Base-by-base conservation (phyloP, 2,113 vertebrate genomes). In the Oxyruncus cristatus region DNA sequence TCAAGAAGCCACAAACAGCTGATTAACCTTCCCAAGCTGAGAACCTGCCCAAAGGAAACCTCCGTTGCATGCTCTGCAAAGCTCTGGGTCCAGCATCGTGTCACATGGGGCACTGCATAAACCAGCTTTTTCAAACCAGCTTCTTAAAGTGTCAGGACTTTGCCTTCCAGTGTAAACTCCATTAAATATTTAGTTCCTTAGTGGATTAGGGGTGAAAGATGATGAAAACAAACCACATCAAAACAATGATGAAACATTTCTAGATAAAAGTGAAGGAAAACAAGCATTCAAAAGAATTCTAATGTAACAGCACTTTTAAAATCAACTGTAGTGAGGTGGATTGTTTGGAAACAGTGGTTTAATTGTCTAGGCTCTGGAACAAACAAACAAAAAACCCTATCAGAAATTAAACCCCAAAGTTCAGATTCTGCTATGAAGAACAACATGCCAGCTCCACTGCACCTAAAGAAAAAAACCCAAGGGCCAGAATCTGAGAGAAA, bases 31-130 rank as follows among this genome's bases (percentile, higher is more conserved):
- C n/a, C n/a, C n/a, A n/a, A n/a, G n/a, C n/a, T n/a, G 35, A 44
- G 50, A 89, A 62, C 9, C 6, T 5, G 62, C n/a, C 67, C 18
- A 5, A 35, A 92, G 53, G 37, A 66, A 47, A 85, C 8, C 1
- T 26, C 21, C 0, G 0, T 7, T 1, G 1, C 42, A 26, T 1
- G 33, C 42, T 44, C 59, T 74, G 65, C 20, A 1, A 2, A 12
- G 27, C 26, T 42, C 41, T 8, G n/a, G 0, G 0, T 5, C 7
- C 47, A 14, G 3, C n/a, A 33, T 32, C 6, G 7, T 4, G 5
- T 26, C 61, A 74, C 37, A 50, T 0, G 3, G 28, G 12, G 5
- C 24, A 44, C 24, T 53, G 68, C 20, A 9, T 8, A 30, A 1
- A 55, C 8, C 16, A 46, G 22, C 21, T 55, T 17, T 61, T 49